phyloP scores from a whole-genome alignment of 2,113 vertebrate species.

The Rhizomys pruinosus region DNA sequence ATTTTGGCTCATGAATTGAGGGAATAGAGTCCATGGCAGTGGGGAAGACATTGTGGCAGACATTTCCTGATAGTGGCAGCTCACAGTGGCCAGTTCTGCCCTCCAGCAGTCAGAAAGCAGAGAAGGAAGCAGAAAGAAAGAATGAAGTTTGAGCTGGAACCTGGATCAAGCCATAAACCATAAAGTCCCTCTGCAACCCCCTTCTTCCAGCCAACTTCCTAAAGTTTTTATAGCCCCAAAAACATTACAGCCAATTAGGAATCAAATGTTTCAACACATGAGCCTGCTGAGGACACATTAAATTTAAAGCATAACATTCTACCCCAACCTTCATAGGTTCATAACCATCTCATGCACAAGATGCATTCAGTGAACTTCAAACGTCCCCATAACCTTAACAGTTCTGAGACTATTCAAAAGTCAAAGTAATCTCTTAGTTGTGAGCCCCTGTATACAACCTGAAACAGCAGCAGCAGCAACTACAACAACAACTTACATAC shows the following conservation, averaged over 20 bases:
- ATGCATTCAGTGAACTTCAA: background rate
- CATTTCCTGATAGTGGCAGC: no score
- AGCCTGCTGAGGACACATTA: background rate
- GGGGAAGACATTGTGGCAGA: no score
- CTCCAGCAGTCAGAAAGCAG: background rate
- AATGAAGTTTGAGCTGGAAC: background rate
- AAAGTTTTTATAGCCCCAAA: background rate
- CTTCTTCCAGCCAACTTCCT: background rate
- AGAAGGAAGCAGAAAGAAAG: no score
- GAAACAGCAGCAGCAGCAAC: no score
- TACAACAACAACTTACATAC: background rate
- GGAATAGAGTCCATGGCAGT: no score
- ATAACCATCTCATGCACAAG: background rate
- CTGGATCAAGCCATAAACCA: background rate
- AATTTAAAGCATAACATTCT: background rate
- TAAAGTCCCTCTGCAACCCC: background rate
- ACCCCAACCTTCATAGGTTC: no score
- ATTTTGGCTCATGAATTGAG: background rate
- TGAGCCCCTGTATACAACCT: background rate
- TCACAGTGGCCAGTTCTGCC: background rate
- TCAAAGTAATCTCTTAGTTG: background rate
- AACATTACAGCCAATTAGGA: background rate
- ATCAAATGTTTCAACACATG: background rate
- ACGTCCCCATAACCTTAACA: background rate
- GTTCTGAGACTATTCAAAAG: background rate